Base-by-base conservation (phyloP, 2,113 vertebrate genomes). In the Psilopogon haemacephalus region DNA sequence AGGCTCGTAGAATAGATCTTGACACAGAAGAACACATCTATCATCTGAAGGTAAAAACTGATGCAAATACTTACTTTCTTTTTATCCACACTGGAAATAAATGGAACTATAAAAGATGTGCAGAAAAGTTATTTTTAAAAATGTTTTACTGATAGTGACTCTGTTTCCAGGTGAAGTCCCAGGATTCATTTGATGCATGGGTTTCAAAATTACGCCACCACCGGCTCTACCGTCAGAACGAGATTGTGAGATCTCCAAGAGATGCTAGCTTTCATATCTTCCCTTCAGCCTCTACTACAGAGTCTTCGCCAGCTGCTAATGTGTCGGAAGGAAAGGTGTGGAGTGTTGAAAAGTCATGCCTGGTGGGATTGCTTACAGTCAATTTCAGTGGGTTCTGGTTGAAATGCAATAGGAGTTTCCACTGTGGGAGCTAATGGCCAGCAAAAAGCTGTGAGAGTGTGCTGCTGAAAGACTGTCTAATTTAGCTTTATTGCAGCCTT, bases 11-110 rank as follows among this genome's bases (percentile, higher is more conserved):
- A 72, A 99, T 99, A 95, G 99, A 99, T 95, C 98, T 99, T 86
- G 99, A 99, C 96, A 99, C 99, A 2, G 99, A 99, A 95, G 99
- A 99, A 91, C 99, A 99, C 64, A 99, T 99, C 92, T 99, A 99
- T 96, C 99, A 99, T 95, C 97, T 99, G 91, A 99, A 99, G 98
- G 99, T 99, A 97, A 96, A 73, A 90, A 30, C 8, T 21, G 15
- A 42, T 89, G 40, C 28, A 82, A 27, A 30, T 58, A 63, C 8
- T 50, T 89, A 37, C 4, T 87, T 9, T 65, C 8, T 80, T 42
- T 89, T 69, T 32, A 54, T 58, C 35, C 46, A 68, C 30, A 8
- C 26, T 24, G 64, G 17, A 89, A 85, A 40, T 52, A 56, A 54
- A 52, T 50, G 3, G 44, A 85, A 48, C 28, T 55, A 17, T 52